These are phyloP conservation scores for Elmis aenea DNA, from an alignment of 2,888 invertebrate genomes.

Conservation along the genomic window DNA sequence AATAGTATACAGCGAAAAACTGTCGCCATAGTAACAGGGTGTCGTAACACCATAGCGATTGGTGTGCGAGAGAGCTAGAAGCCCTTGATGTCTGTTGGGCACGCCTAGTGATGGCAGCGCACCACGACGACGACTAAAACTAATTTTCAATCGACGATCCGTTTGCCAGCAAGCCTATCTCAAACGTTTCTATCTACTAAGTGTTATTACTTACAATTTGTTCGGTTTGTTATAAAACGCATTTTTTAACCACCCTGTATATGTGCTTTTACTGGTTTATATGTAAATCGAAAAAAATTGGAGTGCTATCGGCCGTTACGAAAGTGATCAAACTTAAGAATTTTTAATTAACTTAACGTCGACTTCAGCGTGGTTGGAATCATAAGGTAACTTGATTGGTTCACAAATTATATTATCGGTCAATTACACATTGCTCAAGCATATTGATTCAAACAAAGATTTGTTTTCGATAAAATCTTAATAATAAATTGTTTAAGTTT, in stretches of 20 bases:
- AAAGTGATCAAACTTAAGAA: too few relatives aligned
- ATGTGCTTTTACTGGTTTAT: conserved; percentile 7
- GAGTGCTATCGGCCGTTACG: too few relatives aligned
- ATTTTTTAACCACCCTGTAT: conserved; percentile 6
- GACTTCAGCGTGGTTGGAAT: too few relatives aligned
- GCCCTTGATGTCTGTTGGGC: conserved; percentile 44
- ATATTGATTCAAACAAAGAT: too few relatives aligned
- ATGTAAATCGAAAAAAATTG: too few relatives aligned
- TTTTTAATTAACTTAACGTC: too few relatives aligned
- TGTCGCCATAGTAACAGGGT: conserved; percentile 33
- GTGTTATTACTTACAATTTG: conserved; percentile 18
- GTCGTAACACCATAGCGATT: conserved; percentile 25
- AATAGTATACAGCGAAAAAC: conserved; percentile 25
- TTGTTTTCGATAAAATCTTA: too few relatives aligned
- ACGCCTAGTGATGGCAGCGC: conserved; percentile 41
- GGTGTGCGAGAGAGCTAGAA: conserved; percentile 9
- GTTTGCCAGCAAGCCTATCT: conserved; percentile 7
- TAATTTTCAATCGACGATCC: conserved; percentile 19
- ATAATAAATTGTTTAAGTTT: too few relatives aligned
- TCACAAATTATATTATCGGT: too few relatives aligned
- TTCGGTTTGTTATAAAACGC: conserved; percentile 11
- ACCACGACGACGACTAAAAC: conserved; percentile 31
- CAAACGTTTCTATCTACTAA: conserved; percentile 26
- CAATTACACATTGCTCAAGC: too few relatives aligned
- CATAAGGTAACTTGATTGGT: too few relatives aligned